Evolutionary conservation across 2,888 invertebrate genomes (phyloP).

Genomic region (Anthrax anthrax): DNA sequence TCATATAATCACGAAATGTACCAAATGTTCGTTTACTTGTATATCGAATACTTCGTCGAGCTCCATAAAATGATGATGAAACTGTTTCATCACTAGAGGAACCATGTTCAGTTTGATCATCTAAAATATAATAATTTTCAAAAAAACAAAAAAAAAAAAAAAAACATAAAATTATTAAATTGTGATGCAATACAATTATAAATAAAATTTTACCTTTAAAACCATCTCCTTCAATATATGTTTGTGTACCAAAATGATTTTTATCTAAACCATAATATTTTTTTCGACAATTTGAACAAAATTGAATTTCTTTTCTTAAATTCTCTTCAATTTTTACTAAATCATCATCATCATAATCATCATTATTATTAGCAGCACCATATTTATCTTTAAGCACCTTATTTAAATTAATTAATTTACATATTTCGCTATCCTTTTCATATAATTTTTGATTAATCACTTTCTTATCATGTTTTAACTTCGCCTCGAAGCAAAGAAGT

Average conservation of each 20-base stretch:
- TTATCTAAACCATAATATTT: slow-evolving; percentile 32
- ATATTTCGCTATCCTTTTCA: slow-evolving; percentile 30
- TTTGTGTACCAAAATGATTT: slow-evolving; percentile 25
- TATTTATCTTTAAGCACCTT: slow-evolving; percentile 22
- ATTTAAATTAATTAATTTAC: slow-evolving; percentile 26
- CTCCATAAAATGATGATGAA: slow-evolving; percentile 33
- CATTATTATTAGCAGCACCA: slow-evolving; percentile 2
- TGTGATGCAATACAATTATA: too few species aligned
- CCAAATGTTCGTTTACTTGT: slow-evolving; percentile 35
- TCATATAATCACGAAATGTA: slow-evolving; percentile 32
- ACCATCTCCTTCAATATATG: slow-evolving; percentile 21
- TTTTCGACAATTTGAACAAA: slow-evolving; percentile 32
- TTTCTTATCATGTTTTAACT: slow-evolving; percentile 32
- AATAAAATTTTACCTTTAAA: slow-evolving; percentile 18
- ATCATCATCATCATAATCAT: slow-evolving; percentile 3
- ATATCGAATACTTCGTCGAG: slow-evolving; percentile 32
- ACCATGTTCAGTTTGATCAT: slow-evolving; percentile 24
- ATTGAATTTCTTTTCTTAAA: slow-evolving; percentile 16
- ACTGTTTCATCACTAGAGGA: slow-evolving; percentile 35
- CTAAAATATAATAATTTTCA: slow-evolving; percentile 11
- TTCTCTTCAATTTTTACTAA: too few species aligned
- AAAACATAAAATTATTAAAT: too few species aligned
- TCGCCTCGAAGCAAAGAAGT: slow-evolving; percentile 30
- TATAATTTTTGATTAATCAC: slow-evolving; percentile 27
- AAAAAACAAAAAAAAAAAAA: too few species aligned